Evolutionary conservation across 2,113 vertebrate species (phyloP).

Genomic region (Deroptyus accipitrinus): DNA sequence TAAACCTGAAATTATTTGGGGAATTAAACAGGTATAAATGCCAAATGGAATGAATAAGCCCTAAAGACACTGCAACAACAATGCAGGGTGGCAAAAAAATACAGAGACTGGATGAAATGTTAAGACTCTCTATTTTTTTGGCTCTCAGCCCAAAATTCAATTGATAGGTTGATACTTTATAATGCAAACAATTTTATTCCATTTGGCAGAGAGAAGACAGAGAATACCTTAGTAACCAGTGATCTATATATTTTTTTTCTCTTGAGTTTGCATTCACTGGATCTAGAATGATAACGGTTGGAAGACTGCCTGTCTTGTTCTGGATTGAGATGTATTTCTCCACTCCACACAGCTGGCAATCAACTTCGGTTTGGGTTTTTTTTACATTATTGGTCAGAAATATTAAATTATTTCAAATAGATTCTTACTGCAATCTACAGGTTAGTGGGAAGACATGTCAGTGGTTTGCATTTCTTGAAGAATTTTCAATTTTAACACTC

Average conservation of each 20-base stretch:
- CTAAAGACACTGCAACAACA: background rate
- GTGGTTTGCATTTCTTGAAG: background rate
- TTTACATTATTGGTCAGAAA: background rate
- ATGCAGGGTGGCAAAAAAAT: background rate
- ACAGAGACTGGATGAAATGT: background rate
- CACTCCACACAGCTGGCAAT: background rate
- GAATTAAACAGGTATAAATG: conserved; percentile 1
- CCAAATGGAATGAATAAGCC: background rate
- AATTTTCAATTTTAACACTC: background rate
- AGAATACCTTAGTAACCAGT: background rate
- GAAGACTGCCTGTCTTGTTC: background rate
- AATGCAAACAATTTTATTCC: background rate
- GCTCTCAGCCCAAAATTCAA: background rate
- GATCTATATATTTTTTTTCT: background rate
- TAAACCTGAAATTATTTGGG: background rate
- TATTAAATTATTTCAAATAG: background rate
- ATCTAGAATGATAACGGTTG: background rate
- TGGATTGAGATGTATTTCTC: background rate
- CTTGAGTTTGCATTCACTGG: background rate
- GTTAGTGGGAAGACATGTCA: background rate
- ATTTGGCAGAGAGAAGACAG: background rate
- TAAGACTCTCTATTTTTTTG: background rate
- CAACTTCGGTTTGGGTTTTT: background rate
- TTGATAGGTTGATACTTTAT: background rate
- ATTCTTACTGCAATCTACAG: background rate